phyloP scores from a whole-genome alignment of 2,797 vertebrate genomes.

The Trachurus trachurus region DNA sequence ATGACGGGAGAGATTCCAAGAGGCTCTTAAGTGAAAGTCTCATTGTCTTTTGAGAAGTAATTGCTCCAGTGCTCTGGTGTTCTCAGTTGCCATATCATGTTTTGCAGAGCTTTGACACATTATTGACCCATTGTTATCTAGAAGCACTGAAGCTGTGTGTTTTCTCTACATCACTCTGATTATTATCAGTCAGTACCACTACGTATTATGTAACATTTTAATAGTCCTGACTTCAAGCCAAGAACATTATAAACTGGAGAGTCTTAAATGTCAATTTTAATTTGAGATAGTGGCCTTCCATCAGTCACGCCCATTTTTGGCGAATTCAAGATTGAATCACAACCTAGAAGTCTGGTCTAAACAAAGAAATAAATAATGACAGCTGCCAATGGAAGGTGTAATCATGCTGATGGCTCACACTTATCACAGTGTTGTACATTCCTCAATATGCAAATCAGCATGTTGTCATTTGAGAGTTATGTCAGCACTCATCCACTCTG shows the following conservation, averaged over 20 bases:
- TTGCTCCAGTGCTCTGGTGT: conserved; percentile 26
- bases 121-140: not conserved
- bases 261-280: not conserved
- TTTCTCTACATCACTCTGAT: not conserved
- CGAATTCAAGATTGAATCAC: not conserved
- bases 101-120: conserved; percentile 16
- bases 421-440: not conserved
- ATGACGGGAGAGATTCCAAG: conserved; percentile 61
- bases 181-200: not conserved
- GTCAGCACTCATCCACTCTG: not conserved
- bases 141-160: not conserved
- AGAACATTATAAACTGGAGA: not conserved
- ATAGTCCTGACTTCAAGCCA: not conserved
- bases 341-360: not conserved
- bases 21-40: conserved; percentile 59
- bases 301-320: not conserved
- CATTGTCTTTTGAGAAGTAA: conserved; percentile 59
- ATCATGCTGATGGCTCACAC: not conserved
- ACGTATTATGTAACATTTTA: not conserved
- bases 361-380: not conserved
- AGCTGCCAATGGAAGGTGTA: not conserved
- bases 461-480: conserved; percentile 9
- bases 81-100: conserved; percentile 57
- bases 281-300: no score
- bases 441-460: conserved; percentile 29